A percentile compares a stretch with the other conserved stretches of the same genome.
phyloP scores from a whole-genome alignment of 2,888 invertebrate species.

The Mycalesis mineus region DNA sequence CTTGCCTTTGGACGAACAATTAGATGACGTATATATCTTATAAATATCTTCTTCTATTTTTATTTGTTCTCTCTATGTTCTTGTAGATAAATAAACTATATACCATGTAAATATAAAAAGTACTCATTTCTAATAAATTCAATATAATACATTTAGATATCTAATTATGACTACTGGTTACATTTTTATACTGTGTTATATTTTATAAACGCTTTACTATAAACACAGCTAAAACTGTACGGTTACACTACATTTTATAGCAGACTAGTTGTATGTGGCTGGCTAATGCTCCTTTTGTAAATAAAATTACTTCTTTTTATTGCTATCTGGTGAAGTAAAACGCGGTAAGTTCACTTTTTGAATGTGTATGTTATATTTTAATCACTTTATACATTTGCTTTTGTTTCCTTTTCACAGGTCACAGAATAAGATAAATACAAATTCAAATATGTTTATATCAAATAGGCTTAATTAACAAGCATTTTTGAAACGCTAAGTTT shows the following conservation, averaged over 20 bases:
- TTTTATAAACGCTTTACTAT: not conserved
- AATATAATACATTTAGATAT: too few relatives aligned
- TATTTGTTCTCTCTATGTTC: too few relatives aligned
- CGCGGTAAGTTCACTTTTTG: constrained; percentile 58
- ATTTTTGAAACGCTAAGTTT: too few relatives aligned
- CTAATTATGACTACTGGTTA: not conserved
- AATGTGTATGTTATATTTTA: constrained; percentile 17
- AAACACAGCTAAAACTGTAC: not conserved
- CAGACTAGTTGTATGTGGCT: constrained; percentile 38
- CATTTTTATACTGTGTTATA: not conserved
- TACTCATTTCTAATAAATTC: too few relatives aligned
- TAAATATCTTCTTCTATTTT: too few relatives aligned
- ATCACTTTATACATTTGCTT: not conserved
- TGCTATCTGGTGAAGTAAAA: constrained; percentile 70
- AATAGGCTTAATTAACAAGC: too few relatives aligned
- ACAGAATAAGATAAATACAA: not conserved
- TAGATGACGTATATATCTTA: too few relatives aligned
- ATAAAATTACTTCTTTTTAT: constrained; percentile 71
- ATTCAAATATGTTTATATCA: too few relatives aligned
- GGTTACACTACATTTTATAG: not conserved
- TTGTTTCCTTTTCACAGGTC: not conserved
- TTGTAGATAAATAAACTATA: too few relatives aligned
- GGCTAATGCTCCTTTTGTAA: constrained; percentile 62
- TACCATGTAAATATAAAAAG: too few relatives aligned
- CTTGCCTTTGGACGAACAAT: too few relatives aligned